These are phyloP conservation scores for Bovichtus variegatus DNA, from an alignment of 2,797 vertebrate species.

Conservation along the genomic window DNA sequence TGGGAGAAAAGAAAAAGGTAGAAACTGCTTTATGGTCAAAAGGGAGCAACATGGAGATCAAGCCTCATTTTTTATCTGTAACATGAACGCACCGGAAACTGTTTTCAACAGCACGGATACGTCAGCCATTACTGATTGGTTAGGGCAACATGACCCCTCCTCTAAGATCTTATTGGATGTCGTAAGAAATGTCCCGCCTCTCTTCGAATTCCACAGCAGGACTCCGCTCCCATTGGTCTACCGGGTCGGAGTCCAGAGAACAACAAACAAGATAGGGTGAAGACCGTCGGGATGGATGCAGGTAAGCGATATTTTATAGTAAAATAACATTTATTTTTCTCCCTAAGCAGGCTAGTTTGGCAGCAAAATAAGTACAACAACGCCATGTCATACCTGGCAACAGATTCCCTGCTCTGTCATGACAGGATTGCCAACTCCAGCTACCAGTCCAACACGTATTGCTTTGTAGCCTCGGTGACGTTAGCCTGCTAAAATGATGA, in stretches of 20 bases:
- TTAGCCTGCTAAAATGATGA: constrained; percentile 79
- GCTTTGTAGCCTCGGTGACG: constrained; percentile 65
- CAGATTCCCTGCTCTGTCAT: background rate
- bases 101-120: constrained; percentile 21
- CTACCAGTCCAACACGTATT: constrained; percentile 13
- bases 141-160: background rate
- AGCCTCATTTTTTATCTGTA: background rate
- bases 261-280: constrained; percentile 86
- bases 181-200: constrained; percentile 38
- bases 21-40: background rate
- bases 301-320: constrained; percentile 74
- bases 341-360: background rate
- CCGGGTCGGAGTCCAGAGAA: constrained; percentile 60
- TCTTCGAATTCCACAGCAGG: constrained; percentile 34
- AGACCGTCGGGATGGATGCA: constrained; percentile 89
- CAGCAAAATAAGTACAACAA: background rate
- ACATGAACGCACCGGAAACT: background rate
- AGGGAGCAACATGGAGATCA: background rate
- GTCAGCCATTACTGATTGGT: constrained; percentile 48
- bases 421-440: background rate
- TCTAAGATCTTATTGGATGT: constrained; percentile 59
- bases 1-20: background rate
- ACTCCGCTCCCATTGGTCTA: constrained; percentile 73
- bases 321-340: constrained; percentile 15
- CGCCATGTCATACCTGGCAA: background rate